Base-by-base conservation (phyloP, 2,113 vertebrate species). In the Percopsis transmontana region DNA sequence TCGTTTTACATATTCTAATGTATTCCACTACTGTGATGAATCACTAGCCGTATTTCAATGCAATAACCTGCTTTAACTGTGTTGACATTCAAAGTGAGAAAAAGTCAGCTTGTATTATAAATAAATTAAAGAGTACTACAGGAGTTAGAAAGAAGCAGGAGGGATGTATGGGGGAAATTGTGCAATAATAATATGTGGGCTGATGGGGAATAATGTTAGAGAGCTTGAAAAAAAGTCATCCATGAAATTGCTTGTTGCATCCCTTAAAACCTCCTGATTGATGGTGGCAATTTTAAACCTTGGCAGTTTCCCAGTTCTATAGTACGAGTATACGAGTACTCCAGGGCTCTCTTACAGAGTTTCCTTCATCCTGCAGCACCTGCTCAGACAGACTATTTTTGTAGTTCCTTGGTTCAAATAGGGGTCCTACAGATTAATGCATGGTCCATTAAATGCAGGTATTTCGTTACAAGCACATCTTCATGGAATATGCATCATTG, bases 241-340 rank as follows among this genome's bases (percentile, higher is more conserved):
- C 77, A 80, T 70, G 80, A 83, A 85, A 76, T 88, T 91, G 85
- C 82, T 76, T 77, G 68, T 86, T 90, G 73, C 66, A 83, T 91
- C 81, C 74, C 83, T 81, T 81, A 87, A 55, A 83, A 80, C 75
- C 64, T 77, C 68, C 85, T 90, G 77, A 89, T 89, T 85, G 77
- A 89, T 91, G 87, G 74, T 85, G 85, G 83, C 87, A 91, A 91
- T 90, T 91, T 91, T 85, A 85, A 85, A 84, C 75, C 72, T 42
- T 88, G 70, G 79, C 63, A 53, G 72, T 82, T 76, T 81, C 80
- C 72, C 82, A 82, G 85, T 83, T 74, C 23, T 21, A 69, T 71
- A 61, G 80, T 89, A 66, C 62, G 78, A 72, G n/a, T n/a, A n/a
- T n/a, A 42, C 77, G 48, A 77, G 68, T 62, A 82, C 63, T 76